Conservation (phyloP, 2,888 invertebrate species). For the Tachina lurida region DNA sequence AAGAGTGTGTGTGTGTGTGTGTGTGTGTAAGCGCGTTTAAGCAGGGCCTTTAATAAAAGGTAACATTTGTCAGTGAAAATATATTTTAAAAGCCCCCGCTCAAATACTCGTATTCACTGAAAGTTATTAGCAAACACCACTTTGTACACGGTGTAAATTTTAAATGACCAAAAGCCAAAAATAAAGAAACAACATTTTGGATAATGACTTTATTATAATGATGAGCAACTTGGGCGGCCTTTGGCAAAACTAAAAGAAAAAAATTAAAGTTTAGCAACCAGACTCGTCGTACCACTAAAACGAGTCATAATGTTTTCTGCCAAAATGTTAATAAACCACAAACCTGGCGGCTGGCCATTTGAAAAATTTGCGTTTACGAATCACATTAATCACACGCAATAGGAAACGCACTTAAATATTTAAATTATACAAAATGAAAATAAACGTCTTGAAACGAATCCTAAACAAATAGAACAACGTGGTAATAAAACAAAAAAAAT, state of each 20-base stretch:
- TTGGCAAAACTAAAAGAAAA: slow-evolving; percentile 36
- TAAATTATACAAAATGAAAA: slow-evolving; percentile 38
- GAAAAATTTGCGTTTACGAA: slow-evolving; percentile 76
- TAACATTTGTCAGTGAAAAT: background rate
- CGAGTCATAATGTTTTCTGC: background rate
- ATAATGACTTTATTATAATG: slow-evolving; percentile 70
- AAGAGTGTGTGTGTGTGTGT: slow-evolving; percentile 9
- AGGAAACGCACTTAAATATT: slow-evolving; percentile 69
- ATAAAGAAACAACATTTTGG: slow-evolving; percentile 46
- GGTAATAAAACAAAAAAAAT: background rate
- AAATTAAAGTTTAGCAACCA: background rate
- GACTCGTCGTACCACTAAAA: background rate
- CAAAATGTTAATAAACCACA: slow-evolving; percentile 23
- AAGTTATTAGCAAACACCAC: background rate
- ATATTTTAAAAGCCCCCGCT: slow-evolving; percentile 10
- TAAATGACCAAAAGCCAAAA: slow-evolving; percentile 33
- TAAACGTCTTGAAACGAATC: slow-evolving; percentile 12
- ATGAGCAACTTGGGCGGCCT: slow-evolving; percentile 64
- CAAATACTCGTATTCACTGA: background rate
- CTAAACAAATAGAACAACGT: background rate
- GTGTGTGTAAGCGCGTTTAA: background rate
- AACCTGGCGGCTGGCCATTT: slow-evolving; percentile 16
- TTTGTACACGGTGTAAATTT: background rate
- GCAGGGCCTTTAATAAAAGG: background rate
- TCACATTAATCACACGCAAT: slow-evolving; percentile 79